A percentile compares a stretch with the other conserved stretches of the same genome.
These are phyloP conservation scores for Trimorus sp. DNA, from an alignment of 2,888 invertebrate species.

Conservation along the genomic window DNA sequence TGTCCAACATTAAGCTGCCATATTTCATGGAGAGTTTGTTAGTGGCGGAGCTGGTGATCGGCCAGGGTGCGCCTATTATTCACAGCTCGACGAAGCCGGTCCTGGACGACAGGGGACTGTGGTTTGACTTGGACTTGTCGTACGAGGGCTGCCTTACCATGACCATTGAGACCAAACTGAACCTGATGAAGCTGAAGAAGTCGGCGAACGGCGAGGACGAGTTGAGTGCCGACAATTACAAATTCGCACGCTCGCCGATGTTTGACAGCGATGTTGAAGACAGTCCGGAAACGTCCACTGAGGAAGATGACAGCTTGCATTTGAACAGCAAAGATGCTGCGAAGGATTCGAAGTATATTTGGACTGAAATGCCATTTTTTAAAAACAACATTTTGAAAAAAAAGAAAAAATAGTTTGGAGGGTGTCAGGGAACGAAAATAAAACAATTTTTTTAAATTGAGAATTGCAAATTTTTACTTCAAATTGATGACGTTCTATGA, in stretches of 20 bases:
- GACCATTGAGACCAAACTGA: slow-evolving; percentile 94
- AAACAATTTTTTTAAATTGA: no score
- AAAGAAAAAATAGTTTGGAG: no score
- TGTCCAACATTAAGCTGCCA: slow-evolving; percentile 93
- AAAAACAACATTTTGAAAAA: no score
- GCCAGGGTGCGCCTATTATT: slow-evolving; percentile 86
- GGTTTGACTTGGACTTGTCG: slow-evolving; percentile 92
- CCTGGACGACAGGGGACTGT: slow-evolving; percentile 91
- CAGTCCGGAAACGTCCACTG: slow-evolving; percentile 90
- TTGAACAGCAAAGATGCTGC: slow-evolving; percentile 73
- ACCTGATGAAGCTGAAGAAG: slow-evolving; percentile 87
- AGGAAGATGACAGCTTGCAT: slow-evolving; percentile 84
- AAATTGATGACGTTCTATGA: no score
- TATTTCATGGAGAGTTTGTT: slow-evolving; percentile 93
- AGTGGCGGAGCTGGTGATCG: slow-evolving; percentile 89
- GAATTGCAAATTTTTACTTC: no score
- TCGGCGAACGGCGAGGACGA: slow-evolving; percentile 71
- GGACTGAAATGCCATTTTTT: not conserved
- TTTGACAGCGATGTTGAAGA: slow-evolving; percentile 91
- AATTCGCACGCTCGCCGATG: slow-evolving; percentile 83
- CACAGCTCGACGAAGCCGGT: slow-evolving; percentile 85
- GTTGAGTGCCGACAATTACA: slow-evolving; percentile 70
- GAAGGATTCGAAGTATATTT: slow-evolving; percentile 73
- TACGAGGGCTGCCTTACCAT: slow-evolving; percentile 91
- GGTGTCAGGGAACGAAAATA: no score